These are phyloP conservation scores for Pentalonia nigronervosa DNA, from an alignment of 1,140 invertebrate species.

Conservation along the genomic window DNA sequence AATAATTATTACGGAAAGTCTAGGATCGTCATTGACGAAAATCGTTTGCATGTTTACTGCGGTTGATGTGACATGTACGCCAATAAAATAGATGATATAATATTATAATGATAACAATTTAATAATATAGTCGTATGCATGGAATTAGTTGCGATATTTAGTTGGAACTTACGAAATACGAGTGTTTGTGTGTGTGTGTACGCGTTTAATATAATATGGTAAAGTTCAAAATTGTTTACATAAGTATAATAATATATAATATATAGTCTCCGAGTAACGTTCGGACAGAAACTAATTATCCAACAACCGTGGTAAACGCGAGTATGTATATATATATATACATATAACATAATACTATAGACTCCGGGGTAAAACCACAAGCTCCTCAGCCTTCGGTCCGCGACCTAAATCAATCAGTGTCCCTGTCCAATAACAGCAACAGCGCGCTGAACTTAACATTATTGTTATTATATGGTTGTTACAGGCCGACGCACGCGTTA, in stretches of 20 bases:
- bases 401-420: conserved; percentile 44
- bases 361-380: background rate
- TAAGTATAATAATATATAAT: background rate
- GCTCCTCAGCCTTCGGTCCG: background rate
- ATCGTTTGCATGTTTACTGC: too few species aligned
- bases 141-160: background rate
- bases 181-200: background rate
- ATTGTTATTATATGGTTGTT: background rate
- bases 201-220: background rate
- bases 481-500: background rate
- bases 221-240: conserved; percentile 17
- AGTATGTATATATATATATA: background rate
- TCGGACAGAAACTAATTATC: conserved; percentile 38
- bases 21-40: background rate
- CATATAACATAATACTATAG: background rate
- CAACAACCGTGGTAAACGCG: background rate
- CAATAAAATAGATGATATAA: background rate
- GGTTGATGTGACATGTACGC: background rate
- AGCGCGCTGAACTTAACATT: background rate
- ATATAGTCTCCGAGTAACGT: background rate
- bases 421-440: conserved; percentile 10
- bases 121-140: background rate
- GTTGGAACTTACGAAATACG: background rate
- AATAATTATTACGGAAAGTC: background rate
- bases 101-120: background rate